Evolutionary conservation across 2,113 vertebrate species (phyloP).

Genomic region (Cyprinodon tularosa): DNA sequence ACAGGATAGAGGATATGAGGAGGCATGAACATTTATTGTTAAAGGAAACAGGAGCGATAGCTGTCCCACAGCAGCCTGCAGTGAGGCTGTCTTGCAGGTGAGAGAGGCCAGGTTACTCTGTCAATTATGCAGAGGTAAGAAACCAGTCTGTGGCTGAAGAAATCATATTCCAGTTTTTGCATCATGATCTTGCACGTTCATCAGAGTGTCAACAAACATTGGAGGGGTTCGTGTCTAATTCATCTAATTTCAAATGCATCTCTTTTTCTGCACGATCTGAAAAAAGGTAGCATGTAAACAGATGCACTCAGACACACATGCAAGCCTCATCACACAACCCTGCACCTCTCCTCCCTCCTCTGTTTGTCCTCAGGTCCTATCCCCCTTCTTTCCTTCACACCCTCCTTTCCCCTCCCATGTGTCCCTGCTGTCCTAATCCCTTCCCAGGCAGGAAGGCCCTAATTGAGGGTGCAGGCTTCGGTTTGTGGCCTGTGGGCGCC

Average conservation of each 20-base stretch:
- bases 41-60: conserved; percentile 71
- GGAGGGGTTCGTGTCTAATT: neutral
- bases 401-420: conserved; percentile 80
- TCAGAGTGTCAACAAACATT: neutral
- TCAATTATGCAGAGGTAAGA: conserved; percentile 60
- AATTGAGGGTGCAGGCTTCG: conserved; percentile 88
- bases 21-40: conserved; percentile 72
- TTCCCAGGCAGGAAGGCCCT: conserved; percentile 86
- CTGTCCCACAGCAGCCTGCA: conserved; percentile 54
- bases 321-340: conserved; percentile 49
- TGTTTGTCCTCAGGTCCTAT: conserved; percentile 84
- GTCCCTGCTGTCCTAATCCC: conserved; percentile 84
- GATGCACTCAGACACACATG: conserved; percentile 43
- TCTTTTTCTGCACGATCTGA: conserved; percentile 49
- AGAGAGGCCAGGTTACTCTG: conserved; percentile 54
- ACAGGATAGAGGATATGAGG: conserved; percentile 56
- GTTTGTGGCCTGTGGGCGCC: conserved; percentile 87
- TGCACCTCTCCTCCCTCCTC: conserved; percentile 50
- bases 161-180: conserved; percentile 25
- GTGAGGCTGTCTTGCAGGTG: conserved; percentile 57
- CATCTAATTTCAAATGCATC: conserved; percentile 25
- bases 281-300: conserved; percentile 49
- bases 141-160: conserved; percentile 37
- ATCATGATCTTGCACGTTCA: conserved; percentile 1
- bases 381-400: conserved; percentile 76